Evolutionary conservation across 2,113 vertebrate species (phyloP), one percentile per base, ranked within the genome.

Genomic region (Vombatus ursinus): DNA sequence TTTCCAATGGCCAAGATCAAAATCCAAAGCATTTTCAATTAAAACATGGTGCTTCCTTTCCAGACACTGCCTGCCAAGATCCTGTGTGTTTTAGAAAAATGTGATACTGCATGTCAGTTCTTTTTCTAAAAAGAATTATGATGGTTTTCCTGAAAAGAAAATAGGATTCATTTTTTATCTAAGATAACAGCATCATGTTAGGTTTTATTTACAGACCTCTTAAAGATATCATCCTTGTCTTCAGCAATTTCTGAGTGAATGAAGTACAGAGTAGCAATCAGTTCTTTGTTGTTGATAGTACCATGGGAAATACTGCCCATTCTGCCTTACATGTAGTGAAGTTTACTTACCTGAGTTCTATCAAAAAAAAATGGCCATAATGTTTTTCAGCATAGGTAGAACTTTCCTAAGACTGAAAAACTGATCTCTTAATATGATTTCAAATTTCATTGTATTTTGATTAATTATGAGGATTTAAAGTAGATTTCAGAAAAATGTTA

Each of bases 231-330:
- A 98, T 97, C 95, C 96, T 97, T 97, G 97, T 97, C 97, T 97
- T 96, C 90, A 98, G 97, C 98, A 97, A 97, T 97, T 98, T 98
- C 96, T 98, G 98, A 96, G 93, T 97, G 97, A 98, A 53, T 24
- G 57, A 91, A 98, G 97, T 94, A 93, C 93, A 97, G 95, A 97
- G 89, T 92, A 49, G 91, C 98, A 97, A 94, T 51, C 95, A 97
- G 93, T 97, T 97, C 52, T 54, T 26, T 26, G 52, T 53, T 25
- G 23, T 23, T 53, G 52, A 53, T 8, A 54, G 53, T 54, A 54
- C 8, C 8, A 54, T 54, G 24, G 24, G 8, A 26, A 54, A 54
- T 0, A 54, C 9, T 26, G 3, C 25, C 53, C 25, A 26, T 54
- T 53, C 53, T 54, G 53, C 53, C 25, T 54, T 54, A 54, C 0